A percentile compares a stretch with the other conserved stretches of the same genome.
Conservation (phyloP, 35 echinoderm and acorn worm species). For the Nesometra sesokonis region DNA sequence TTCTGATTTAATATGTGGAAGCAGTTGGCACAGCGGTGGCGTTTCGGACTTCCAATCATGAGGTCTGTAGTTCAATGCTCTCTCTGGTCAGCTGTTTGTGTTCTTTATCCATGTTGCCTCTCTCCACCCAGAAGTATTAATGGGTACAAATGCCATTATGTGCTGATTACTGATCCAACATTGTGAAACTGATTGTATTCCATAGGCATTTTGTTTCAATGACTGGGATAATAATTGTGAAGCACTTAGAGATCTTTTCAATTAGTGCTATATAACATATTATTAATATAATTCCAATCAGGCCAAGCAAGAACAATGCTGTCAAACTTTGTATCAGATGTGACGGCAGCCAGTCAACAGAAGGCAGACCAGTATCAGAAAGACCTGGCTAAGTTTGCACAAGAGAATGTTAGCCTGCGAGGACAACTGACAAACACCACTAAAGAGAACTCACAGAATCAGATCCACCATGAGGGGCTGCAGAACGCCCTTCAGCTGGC, state of each 20-base stretch:
- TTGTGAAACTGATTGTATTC: too few species aligned
- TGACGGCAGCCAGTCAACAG: constrained; percentile 7
- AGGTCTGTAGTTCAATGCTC: neutral
- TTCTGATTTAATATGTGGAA: too few species aligned
- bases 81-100: too few species aligned
- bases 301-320: constrained; percentile 36
- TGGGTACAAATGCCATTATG: neutral
- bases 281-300: neutral
- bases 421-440: neutral
- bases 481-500: constrained; percentile 29
- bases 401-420: constrained; percentile 40
- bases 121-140: too few species aligned
- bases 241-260: neutral
- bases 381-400: constrained; percentile 40
- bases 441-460: neutral
- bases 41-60: too few species aligned
- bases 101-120: too few species aligned
- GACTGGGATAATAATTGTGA: too few species aligned
- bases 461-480: constrained; percentile 17
- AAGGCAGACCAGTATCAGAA: constrained; percentile 26
- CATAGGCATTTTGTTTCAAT: too few species aligned
- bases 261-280: neutral
- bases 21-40: too few species aligned
- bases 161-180: neutral
- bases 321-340: constrained; percentile 14